Percentiles rank a stretch among this genome's conserved stretches.
Evolutionary conservation across 1,140 invertebrate species (phyloP).

Genomic region (Sarcophaga bullata): DNA sequence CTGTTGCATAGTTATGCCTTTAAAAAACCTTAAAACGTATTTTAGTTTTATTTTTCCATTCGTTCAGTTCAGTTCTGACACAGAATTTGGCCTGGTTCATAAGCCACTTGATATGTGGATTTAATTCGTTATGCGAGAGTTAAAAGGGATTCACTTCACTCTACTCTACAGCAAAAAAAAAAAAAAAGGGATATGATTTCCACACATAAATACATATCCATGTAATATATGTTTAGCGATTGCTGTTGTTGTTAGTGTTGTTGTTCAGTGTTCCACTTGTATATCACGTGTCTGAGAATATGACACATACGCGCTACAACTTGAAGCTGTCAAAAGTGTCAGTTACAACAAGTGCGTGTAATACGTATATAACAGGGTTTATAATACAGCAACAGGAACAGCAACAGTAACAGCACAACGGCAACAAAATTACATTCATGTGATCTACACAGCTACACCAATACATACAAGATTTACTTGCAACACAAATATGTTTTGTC

Average conservation of each 20-base stretch:
- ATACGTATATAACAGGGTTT: conserved; percentile 20
- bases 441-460: too few relatives aligned
- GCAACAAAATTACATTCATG: too few relatives aligned
- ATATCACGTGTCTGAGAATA: conserved; percentile 33
- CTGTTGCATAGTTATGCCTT: not conserved
- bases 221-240: not conserved
- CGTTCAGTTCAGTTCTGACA: not conserved
- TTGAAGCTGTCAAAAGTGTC: conserved; percentile 39
- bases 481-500: too few relatives aligned
- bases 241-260: not conserved
- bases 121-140: conserved; percentile 35
- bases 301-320: conserved; percentile 39
- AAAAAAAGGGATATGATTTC: not conserved
- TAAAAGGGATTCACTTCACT: conserved; percentile 23
- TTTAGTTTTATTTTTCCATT: not conserved
- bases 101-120: conserved; percentile 27
- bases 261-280: conserved; percentile 1
- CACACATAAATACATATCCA: not conserved
- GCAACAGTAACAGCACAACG: too few relatives aligned
- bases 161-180: not conserved
- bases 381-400: not conserved
- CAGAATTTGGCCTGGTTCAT: conserved; percentile 6
- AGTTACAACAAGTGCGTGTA: conserved; percentile 40
- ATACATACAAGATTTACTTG: too few relatives aligned
- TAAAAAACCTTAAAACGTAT: not conserved